Evolutionary conservation across 2,888 invertebrate species (phyloP), one percentile per base, ranked within the genome.

Genomic region (Cerastoderma edule): DNA sequence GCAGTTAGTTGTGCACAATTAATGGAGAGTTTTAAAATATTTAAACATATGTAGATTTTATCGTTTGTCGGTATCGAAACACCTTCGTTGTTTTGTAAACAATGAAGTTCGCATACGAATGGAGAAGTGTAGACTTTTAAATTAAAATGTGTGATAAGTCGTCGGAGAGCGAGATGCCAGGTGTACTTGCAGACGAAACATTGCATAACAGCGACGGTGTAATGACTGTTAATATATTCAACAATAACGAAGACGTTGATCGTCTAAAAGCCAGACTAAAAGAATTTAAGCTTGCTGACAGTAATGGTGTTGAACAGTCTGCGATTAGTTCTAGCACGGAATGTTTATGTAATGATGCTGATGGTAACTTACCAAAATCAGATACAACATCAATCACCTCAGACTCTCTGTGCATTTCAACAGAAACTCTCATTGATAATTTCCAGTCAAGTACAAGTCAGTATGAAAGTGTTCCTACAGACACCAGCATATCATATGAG

Each of bases 181-280:
- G 69, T 8, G 73, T 71, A n/a, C 24, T 66, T 44, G 53, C 50
- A 39, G 50, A 57, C 16, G 53, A 72, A 30, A 39, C 22, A 5
- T 28, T 67, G 2, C 50, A 48, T 2, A 60, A 69, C 0, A 65
- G 65, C 48, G 79, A 57, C 13, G 76, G 76, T 39, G 53, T 76
- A 33, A 32, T 80, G 1, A 76, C 76, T 28, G 54, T 76, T 4
- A 80, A 57, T 48, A 60, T 80, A 46, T 74, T 80, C 24, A 67
- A 73, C 22, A 77, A 80, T 54, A 71, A 76, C 64, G 86, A 87
- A 67, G 85, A 89, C 79, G 80, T 87, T 44, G 87, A 87, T 65
- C 60, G 67, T 50, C 63, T 89, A 30, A 89, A 89, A 76, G 72
- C 79, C 10, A 77, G 81, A 70, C 48, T 85, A 2, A 82, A 71